Evolutionary conservation across 2,888 invertebrate genomes (phyloP).

Genomic region (Drosophila colorata): DNA sequence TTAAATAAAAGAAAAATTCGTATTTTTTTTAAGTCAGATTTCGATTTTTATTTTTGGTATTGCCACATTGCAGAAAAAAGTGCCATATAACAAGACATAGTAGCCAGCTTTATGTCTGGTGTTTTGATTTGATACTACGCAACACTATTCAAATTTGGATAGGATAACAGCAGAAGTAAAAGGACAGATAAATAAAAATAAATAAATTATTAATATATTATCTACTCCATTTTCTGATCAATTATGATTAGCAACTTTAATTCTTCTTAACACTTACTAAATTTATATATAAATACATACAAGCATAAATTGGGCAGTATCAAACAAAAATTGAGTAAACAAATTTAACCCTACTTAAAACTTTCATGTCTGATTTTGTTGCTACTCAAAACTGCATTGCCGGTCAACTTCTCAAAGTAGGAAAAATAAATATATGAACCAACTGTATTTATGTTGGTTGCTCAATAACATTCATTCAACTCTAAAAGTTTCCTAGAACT

Average conservation of each 20-base stretch:
- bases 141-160: neutral
- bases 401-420: neutral
- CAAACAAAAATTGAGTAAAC: too few relatives aligned
- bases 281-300: neutral
- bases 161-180: neutral
- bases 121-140: neutral
- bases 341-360: neutral
- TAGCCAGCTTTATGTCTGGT: constrained; percentile 26
- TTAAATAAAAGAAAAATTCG: neutral
- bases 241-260: neutral
- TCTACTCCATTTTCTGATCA: too few relatives aligned
- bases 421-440: neutral
- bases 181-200: neutral
- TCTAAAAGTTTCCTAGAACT: constrained; percentile 12
- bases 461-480: neutral
- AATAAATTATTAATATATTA: neutral
- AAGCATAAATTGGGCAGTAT: too few relatives aligned
- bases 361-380: too few relatives aligned
- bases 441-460: neutral
- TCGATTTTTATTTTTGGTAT: neutral
- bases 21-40: too few relatives aligned
- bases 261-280: neutral
- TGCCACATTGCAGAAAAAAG: constrained; percentile 11
- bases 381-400: neutral
- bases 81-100: neutral